These are phyloP conservation scores for Seira sanloemensis DNA, from an alignment of 2,888 invertebrate genomes.

Conservation along the genomic window DNA sequence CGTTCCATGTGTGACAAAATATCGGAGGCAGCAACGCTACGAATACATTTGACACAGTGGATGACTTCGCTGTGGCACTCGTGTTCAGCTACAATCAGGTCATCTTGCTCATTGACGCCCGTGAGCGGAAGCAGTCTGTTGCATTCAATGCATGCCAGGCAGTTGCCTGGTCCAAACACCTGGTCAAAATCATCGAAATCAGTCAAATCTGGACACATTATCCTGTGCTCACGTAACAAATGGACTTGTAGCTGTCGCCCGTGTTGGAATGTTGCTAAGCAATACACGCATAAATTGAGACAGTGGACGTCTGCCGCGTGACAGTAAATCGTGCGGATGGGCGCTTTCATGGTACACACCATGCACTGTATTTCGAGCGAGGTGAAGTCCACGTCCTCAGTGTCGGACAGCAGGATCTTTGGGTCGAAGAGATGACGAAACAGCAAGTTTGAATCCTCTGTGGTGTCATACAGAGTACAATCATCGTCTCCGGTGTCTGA, in stretches of 20 bases:
- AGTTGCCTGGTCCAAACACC: constrained; percentile 47
- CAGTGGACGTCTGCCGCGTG: constrained; percentile 90
- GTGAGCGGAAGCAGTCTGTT: constrained; percentile 10
- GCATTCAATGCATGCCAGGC: constrained; percentile 39
- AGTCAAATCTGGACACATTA: constrained; percentile 83
- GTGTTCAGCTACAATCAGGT: background rate
- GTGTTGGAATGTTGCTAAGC: constrained; percentile 88
- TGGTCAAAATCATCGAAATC: constrained; percentile 83
- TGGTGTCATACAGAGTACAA: no score
- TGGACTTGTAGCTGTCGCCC: constrained; percentile 88
- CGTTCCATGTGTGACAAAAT: constrained; percentile 12
- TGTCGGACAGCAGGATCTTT: background rate
- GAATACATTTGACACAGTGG: constrained; percentile 65
- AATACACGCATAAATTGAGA: constrained; percentile 88
- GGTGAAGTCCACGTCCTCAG: background rate
- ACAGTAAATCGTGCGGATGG: constrained; percentile 38
- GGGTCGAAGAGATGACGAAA: constrained; percentile 34
- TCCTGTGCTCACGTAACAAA: constrained; percentile 86
- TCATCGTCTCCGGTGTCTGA: no score
- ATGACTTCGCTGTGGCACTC: constrained; percentile 22
- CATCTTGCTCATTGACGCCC: background rate
- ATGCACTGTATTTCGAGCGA: constrained; percentile 39
- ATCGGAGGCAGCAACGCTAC: constrained; percentile 42
- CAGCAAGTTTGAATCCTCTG: background rate
- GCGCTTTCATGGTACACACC: constrained; percentile 23